phyloP scores from a whole-genome alignment of 2,113 vertebrate species.

The Myrmophylax atrothorax region DNA sequence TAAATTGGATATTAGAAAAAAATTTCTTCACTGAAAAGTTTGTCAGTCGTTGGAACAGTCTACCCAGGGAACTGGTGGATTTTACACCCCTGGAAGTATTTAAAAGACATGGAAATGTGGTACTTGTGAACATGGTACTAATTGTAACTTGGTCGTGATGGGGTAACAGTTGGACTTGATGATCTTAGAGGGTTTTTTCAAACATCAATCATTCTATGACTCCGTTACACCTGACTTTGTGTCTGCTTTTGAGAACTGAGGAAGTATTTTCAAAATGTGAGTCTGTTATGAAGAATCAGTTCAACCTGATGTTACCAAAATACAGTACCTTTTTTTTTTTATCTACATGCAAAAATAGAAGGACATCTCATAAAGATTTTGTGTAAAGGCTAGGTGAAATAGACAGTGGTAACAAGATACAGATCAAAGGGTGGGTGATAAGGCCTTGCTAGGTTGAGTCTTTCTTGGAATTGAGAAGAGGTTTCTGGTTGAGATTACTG shows the following conservation, averaged over 20 bases:
- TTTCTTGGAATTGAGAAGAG: not conserved
- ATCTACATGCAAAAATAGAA: not conserved
- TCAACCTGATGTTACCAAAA: not conserved
- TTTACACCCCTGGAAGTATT: not conserved
- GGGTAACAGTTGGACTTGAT: not conserved
- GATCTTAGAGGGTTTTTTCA: not conserved
- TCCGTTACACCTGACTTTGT: not conserved
- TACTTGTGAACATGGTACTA: too few relatives aligned
- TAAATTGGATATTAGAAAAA: not conserved
- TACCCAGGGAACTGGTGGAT: not conserved
- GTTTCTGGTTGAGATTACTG: not conserved
- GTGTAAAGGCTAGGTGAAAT: not conserved
- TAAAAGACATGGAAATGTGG: not conserved
- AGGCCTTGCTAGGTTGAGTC: not conserved
- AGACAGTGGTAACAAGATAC: not conserved
- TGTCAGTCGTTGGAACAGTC: not conserved
- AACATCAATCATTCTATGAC: not conserved
- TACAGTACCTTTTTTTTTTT: not conserved
- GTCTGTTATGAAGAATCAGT: not conserved
- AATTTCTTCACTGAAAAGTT: not conserved
- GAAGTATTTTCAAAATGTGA: not conserved
- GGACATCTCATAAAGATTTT: not conserved
- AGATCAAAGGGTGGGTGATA: not conserved
- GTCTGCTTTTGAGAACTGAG: not conserved
- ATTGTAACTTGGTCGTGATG: not conserved